Conservation (phyloP, 2,797 vertebrate species). For the Crenuchus spilurus region DNA sequence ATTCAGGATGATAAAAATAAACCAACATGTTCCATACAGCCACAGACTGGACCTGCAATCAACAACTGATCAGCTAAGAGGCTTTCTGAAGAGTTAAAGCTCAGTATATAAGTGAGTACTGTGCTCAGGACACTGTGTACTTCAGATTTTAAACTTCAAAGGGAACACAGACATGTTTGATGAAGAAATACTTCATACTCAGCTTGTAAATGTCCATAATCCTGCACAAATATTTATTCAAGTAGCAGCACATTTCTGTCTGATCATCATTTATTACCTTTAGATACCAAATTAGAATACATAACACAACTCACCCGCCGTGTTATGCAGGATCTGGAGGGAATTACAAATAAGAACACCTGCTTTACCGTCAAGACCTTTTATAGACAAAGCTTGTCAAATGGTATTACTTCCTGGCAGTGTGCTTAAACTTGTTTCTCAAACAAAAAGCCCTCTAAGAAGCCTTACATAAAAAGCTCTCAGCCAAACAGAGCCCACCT, state of each 20-base stretch:
- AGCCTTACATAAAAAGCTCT: background rate
- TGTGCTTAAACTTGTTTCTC: background rate
- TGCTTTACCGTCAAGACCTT: background rate
- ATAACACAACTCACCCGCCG: background rate
- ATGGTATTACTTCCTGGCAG: background rate
- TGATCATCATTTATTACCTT: background rate
- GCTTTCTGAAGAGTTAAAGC: too few relatives aligned
- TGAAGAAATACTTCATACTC: background rate
- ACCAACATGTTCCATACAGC: background rate
- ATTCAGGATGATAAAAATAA: background rate
- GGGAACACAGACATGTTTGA: background rate
- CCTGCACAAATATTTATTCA: conserved; percentile 2
- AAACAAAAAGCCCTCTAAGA: background rate
- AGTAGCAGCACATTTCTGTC: background rate
- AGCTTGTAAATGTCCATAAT: conserved; percentile 3
- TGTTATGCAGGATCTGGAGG: background rate
- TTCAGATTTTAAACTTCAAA: too few relatives aligned
- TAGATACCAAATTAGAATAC: background rate
- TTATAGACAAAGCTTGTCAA: background rate
- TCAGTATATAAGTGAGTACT: too few relatives aligned
- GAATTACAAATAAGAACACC: background rate
- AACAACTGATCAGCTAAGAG: background rate
- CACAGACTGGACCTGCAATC: background rate
- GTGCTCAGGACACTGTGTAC: too few relatives aligned
- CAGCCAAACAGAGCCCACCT: background rate